Conservation (phyloP, 2,888 invertebrate genomes). For the Sinotaia quadrata region DNA sequence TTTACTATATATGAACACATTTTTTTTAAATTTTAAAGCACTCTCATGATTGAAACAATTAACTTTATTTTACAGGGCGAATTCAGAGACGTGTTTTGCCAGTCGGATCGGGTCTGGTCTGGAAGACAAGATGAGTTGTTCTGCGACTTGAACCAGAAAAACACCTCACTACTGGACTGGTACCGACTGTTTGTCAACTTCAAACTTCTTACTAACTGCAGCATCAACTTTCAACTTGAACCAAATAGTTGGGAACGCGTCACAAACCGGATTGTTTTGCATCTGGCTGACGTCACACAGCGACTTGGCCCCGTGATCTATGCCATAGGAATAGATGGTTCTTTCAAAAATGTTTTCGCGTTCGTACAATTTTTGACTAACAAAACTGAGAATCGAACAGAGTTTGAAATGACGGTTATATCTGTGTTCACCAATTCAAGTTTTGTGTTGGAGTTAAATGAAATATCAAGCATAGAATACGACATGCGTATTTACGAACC, state of each 20-base stretch:
- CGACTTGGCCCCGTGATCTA: background rate
- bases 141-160: background rate
- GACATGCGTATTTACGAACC: background rate
- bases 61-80: no score
- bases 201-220: background rate
- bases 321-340: background rate
- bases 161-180: background rate
- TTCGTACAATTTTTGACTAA: background rate
- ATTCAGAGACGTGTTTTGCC: no score
- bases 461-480: background rate
- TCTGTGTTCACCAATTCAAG: background rate
- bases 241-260: background rate
- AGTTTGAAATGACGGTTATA: conserved; percentile 2
- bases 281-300: background rate
- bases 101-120: no score
- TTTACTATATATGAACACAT: no score
- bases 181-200: background rate
- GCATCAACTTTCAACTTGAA: background rate
- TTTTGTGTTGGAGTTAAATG: background rate
- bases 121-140: no score
- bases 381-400: background rate
- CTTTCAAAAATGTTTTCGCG: background rate
- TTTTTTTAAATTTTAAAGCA: no score
- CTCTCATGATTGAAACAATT: no score
- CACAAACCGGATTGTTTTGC: background rate